phyloP scores from a whole-genome alignment of 2,797 vertebrate genomes.

The Pogonophryne albipinna region DNA sequence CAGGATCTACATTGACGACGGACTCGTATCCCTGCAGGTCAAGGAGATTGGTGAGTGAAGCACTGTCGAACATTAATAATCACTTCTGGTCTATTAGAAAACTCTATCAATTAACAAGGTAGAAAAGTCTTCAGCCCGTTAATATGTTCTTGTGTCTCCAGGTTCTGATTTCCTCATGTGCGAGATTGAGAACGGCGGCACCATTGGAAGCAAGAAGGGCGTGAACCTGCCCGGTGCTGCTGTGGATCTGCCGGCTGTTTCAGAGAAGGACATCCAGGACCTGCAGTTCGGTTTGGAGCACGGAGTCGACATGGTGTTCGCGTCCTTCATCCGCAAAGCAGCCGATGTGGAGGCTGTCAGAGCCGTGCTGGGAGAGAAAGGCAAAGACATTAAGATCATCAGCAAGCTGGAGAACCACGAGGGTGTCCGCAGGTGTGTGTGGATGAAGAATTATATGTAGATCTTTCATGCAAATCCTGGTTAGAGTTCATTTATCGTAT shows the following conservation, averaged over 20 bases:
- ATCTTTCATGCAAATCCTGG: neutral
- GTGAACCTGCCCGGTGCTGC: slow-evolving; percentile 97
- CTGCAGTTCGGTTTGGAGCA: slow-evolving; percentile 94
- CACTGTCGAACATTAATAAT: neutral
- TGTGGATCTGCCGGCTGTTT: slow-evolving; percentile 95
- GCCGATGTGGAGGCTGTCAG: slow-evolving; percentile 94
- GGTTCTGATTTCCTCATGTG: slow-evolving; percentile 90
- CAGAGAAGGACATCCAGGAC: slow-evolving; percentile 94
- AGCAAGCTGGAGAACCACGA: slow-evolving; percentile 99
- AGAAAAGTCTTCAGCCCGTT: neutral
- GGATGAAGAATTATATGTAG: neutral
- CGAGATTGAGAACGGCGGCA: slow-evolving; percentile 93
- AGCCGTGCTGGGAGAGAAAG: slow-evolving; percentile 93
- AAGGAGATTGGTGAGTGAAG: slow-evolving; percentile 89
- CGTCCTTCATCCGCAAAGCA: slow-evolving; percentile 98
- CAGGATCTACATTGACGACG: slow-evolving; percentile 97
- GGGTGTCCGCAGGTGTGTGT: slow-evolving; percentile 91
- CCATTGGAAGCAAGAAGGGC: slow-evolving; percentile 96
- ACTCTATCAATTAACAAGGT: neutral
- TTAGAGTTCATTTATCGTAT: no score
- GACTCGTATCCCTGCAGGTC: slow-evolving; percentile 95
- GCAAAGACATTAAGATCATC: slow-evolving; percentile 99
- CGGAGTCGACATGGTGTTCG: slow-evolving; percentile 97
- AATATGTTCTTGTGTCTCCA: slow-evolving; percentile 52
- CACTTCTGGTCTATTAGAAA: neutral